Base-by-base conservation (phyloP, 2,888 invertebrate genomes). In the Lochmaea capreae region DNA sequence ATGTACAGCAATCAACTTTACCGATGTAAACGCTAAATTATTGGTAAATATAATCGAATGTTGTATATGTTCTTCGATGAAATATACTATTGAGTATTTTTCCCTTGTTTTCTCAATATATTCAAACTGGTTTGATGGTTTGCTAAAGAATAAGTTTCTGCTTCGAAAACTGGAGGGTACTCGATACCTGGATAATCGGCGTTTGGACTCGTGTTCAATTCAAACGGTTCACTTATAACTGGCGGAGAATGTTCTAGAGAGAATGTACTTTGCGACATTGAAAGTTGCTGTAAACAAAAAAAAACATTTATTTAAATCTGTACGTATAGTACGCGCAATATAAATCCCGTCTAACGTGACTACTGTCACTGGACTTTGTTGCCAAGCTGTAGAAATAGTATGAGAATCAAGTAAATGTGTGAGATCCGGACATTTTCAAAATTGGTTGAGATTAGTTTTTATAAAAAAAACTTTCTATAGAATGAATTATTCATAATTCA, bases 91-190 rank as follows among this genome's bases (percentile, higher is more conserved):
- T 75, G 58, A 54, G 54, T 67, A 65, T 77, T 77, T 54, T 83
- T 84, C 46, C 81, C 83, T 76, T 84, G 84, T 76, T 84, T 86
- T 69, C 86, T 80, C 73, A 86, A 81, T 65, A 86, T 79, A 65
- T 84, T 84, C 61, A 87, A 77, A 81, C 85, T 87, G 83, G 85
- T 87, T 81, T 86, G 87, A 67, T 88, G 90, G 83, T 90, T 89
- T 10, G 89, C 90, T 73, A 95, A 89, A 67, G 94, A 93, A 87
- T 95, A 95, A 0, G 93, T 94, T 87, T 95, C 95, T 0, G 95
- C 91, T 86, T 94, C 94, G 88, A 95, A 95, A 49, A 95, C 93
- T 65, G 95, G 95, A 63, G 95, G 95, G 86, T 95, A 95, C 87
- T 94, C 93, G 87, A 95, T 90, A 83, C 94, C 94, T 71, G 95